Conservation (phyloP, 2,113 vertebrate species). For the Lichenostomus cassidix region DNA sequence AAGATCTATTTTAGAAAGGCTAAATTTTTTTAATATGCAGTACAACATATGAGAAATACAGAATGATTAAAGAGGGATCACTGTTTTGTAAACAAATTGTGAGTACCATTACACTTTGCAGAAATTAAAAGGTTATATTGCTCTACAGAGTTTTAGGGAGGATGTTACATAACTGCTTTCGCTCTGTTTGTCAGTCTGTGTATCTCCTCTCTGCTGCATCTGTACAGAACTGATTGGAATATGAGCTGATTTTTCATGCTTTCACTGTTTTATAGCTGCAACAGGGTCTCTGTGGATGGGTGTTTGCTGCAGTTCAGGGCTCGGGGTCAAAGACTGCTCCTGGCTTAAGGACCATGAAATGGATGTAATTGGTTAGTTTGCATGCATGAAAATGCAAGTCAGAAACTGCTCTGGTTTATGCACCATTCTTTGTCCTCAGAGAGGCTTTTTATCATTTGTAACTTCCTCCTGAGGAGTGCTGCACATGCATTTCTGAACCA, state of each 20-base stretch:
- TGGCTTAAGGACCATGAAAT: background rate
- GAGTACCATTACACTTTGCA: background rate
- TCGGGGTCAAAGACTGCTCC: background rate
- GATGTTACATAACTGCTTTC: background rate
- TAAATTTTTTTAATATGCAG: background rate
- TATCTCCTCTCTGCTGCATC: background rate
- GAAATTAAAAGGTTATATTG: conserved; percentile 12
- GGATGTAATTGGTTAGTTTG: background rate
- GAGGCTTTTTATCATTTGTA: background rate
- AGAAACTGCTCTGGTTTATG: background rate
- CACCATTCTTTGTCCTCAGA: background rate
- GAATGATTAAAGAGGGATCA: conserved; percentile 1
- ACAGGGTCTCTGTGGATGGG: background rate
- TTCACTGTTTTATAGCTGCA: background rate
- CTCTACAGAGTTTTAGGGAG: background rate
- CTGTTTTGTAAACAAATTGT: conserved; percentile 51
- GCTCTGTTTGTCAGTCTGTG: background rate
- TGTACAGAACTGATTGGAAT: background rate
- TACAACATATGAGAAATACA: background rate
- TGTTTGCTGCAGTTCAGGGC: fast-evolving
- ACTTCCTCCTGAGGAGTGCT: background rate
- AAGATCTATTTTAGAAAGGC: background rate
- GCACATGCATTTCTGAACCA: background rate
- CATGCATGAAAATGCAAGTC: background rate
- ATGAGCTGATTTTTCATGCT: background rate